A percentile compares a stretch with the other conserved stretches of the same genome.
phyloP scores from a whole-genome alignment of 35 echinoderm and acorn worm species.

The Lytechinus pictus region DNA sequence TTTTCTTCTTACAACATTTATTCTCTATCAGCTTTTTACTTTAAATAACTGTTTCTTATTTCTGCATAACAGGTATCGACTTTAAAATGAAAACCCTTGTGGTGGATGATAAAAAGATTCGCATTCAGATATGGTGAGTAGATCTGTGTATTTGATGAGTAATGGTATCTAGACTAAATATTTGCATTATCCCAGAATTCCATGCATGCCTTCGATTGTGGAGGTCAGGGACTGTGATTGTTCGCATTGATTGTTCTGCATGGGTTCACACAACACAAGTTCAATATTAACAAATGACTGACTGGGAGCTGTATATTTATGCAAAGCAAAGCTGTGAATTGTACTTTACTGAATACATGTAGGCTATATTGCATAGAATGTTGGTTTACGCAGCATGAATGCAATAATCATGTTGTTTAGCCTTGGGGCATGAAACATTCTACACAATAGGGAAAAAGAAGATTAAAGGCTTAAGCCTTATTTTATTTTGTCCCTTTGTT shows the following conservation, averaged over 20 bases:
- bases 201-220: background rate
- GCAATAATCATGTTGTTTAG: background rate
- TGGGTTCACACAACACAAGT: background rate
- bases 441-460: background rate
- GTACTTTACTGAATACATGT: background rate
- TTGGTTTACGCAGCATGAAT: background rate
- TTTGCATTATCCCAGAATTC: background rate
- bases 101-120: constrained; percentile 73
- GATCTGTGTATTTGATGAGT: background rate
- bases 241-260: background rate
- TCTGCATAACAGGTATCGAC: constrained; percentile 79
- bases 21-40: no score
- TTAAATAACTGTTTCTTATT: background rate
- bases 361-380: background rate
- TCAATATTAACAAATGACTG: background rate
- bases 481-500: background rate
- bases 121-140: constrained; percentile 91
- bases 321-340: background rate
- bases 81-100: constrained; percentile 96
- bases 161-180: background rate
- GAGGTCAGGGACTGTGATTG: background rate
- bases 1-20: no score
- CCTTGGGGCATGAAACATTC: background rate
- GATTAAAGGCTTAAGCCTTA: background rate
- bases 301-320: background rate